These are phyloP conservation scores for Pelagia noctiluca DNA, from an alignment of 30 jellyfish, hydroid and myxozoan genomes.

Conservation along the genomic window DNA sequence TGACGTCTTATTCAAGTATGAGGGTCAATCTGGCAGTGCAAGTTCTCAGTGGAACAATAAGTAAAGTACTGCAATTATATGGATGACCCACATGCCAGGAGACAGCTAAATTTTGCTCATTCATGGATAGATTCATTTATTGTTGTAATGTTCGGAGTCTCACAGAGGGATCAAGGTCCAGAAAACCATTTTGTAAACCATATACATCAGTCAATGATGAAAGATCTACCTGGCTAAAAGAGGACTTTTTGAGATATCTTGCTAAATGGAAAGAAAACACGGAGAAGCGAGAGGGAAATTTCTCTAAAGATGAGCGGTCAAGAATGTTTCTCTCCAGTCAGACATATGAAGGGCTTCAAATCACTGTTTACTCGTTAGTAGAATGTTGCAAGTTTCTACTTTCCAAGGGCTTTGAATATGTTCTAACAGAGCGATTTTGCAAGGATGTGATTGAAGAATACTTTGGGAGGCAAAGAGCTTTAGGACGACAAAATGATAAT, in stretches of 20 bases:
- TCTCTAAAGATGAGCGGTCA: not conserved
- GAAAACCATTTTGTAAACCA: conserved; percentile 35
- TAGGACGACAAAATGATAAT: conserved; percentile 37
- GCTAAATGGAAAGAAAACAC: conserved; percentile 57
- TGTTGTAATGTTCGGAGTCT: conserved; percentile 53
- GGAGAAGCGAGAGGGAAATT: conserved; percentile 33
- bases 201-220: conserved; percentile 29
- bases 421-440: not conserved
- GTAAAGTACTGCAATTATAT: not conserved
- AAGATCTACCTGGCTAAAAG: conserved; percentile 57
- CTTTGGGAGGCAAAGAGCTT: conserved; percentile 56
- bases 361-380: conserved; percentile 19
- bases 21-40: conserved; percentile 46
- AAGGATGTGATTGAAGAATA: conserved; percentile 19
- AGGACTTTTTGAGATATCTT: conserved; percentile 40
- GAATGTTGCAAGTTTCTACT: conserved; percentile 9
- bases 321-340: conserved; percentile 51
- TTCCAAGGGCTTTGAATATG: conserved; percentile 15
- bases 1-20: conserved; percentile 43
- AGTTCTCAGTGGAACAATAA: conserved; percentile 5
- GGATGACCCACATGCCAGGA: conserved; percentile 1
- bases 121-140: conserved; percentile 64
- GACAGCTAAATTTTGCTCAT: conserved; percentile 60
- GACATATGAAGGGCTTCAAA: conserved; percentile 47
- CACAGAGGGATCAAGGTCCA: not conserved